phyloP scores from a whole-genome alignment of 1,140 invertebrate genomes.

The Eubasilissa regina region DNA sequence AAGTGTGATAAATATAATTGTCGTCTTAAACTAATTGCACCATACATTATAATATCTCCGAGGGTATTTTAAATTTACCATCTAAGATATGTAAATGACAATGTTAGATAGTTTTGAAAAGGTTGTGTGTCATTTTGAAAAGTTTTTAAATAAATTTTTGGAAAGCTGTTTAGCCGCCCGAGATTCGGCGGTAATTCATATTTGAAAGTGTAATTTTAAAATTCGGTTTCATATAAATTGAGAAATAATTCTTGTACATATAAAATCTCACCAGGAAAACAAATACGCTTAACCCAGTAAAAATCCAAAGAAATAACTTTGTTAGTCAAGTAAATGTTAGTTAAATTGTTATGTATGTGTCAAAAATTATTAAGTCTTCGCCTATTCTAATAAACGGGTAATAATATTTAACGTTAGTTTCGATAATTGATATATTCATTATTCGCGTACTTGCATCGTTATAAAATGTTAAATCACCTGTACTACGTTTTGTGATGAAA shows the following conservation, averaged over 20 bases:
- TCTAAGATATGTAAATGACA: neutral
- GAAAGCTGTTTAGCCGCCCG: neutral
- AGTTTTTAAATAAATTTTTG: neutral
- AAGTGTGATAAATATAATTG: neutral
- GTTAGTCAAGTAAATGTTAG: neutral
- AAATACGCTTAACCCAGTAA: constrained; percentile 35
- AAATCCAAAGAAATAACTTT: constrained; percentile 1
- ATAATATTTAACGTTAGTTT: neutral
- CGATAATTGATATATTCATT: neutral
- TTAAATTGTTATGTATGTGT: neutral
- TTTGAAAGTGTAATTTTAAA: neutral
- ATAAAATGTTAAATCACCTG: neutral
- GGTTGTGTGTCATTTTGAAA: no score
- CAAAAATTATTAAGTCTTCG: constrained; percentile 20
- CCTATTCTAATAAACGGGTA: constrained; percentile 17
- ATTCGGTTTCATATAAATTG: neutral
- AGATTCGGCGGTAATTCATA: neutral
- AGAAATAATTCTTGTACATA: neutral
- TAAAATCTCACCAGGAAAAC: constrained; percentile 26
- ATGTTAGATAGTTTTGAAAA: no score
- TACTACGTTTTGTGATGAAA: neutral
- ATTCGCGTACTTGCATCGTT: neutral
- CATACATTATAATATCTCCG: neutral
- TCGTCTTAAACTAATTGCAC: no score
- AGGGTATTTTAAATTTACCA: neutral